Conservation (phyloP, 2,888 invertebrate genomes). For the Drosophila tripunctata region DNA sequence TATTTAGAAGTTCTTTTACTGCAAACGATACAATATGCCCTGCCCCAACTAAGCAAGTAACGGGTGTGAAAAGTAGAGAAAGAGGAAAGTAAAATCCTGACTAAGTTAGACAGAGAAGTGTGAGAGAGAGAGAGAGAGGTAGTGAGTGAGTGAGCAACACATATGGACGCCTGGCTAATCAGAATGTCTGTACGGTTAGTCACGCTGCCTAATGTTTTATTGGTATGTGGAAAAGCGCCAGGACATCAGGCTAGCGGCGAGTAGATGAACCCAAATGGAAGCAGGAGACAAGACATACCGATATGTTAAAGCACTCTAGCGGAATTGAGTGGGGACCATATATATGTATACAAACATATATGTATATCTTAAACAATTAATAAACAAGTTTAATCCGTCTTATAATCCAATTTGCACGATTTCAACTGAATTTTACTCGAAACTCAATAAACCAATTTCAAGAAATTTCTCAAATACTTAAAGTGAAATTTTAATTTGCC, state of each 20-base stretch:
- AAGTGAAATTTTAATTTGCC: background rate
- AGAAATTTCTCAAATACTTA: background rate
- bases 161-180: slow-evolving; percentile 33
- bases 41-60: background rate
- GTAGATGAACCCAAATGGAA: background rate
- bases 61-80: background rate
- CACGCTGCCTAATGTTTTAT: slow-evolving; percentile 38
- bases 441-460: slow-evolving; percentile 1
- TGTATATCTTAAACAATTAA: slow-evolving; percentile 3
- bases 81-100: background rate
- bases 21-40: too few species aligned
- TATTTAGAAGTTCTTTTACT: too few species aligned
- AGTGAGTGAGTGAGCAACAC: background rate
- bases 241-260: background rate
- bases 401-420: slow-evolving; percentile 5
- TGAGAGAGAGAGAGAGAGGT: background rate
- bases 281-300: background rate
- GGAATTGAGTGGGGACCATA: slow-evolving; percentile 11
- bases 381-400: slow-evolving; percentile 3
- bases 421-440: background rate
- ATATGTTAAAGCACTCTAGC: background rate
- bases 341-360: too few species aligned
- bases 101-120: background rate
- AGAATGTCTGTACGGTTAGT: slow-evolving; percentile 44
- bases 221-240: slow-evolving; percentile 7